Evolutionary conservation across 2,888 invertebrate species (phyloP).

Genomic region (Parelbella ahira): DNA sequence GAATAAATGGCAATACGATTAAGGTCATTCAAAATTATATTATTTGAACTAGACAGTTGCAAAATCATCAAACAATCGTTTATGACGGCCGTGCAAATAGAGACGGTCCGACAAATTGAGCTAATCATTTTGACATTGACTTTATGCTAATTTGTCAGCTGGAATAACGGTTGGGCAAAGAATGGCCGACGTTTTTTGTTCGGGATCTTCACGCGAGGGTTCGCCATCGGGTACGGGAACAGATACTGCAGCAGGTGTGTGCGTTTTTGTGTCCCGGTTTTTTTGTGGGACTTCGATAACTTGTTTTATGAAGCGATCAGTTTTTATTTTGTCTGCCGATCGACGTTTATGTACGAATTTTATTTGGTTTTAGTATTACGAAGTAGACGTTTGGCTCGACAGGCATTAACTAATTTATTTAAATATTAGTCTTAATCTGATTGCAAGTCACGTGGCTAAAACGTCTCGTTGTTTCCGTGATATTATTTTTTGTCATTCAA

Average conservation of each 20-base stretch:
- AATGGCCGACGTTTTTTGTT: conserved; percentile 15
- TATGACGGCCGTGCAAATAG: conserved; percentile 12
- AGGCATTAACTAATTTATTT: too few species aligned
- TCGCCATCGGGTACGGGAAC: conserved; percentile 12
- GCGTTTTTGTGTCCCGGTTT: conserved; percentile 18
- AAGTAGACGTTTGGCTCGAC: too few species aligned
- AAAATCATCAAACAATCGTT: conserved; percentile 22
- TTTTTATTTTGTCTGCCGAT: conserved; percentile 19
- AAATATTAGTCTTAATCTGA: too few species aligned
- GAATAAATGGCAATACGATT: conserved; percentile 9
- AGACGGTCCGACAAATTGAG: conserved; percentile 21
- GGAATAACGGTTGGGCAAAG: conserved; percentile 22
- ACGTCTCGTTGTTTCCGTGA: too few species aligned
- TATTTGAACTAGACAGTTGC: conserved; percentile 14
- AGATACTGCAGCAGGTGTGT: conserved; percentile 20
- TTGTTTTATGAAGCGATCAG: conserved; percentile 24
- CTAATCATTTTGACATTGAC: conserved; percentile 25
- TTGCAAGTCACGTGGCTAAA: too few species aligned
- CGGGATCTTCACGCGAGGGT: conserved; percentile 6
- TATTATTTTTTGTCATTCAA: too few species aligned
- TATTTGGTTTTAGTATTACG: conserved; percentile 3
- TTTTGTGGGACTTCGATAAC: conserved; percentile 19
- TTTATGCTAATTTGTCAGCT: conserved; percentile 23
- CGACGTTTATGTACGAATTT: too few species aligned
- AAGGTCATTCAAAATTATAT: conserved; percentile 11